phyloP scores from a whole-genome alignment of 2,888 invertebrate genomes.

The Seira musarum region DNA sequence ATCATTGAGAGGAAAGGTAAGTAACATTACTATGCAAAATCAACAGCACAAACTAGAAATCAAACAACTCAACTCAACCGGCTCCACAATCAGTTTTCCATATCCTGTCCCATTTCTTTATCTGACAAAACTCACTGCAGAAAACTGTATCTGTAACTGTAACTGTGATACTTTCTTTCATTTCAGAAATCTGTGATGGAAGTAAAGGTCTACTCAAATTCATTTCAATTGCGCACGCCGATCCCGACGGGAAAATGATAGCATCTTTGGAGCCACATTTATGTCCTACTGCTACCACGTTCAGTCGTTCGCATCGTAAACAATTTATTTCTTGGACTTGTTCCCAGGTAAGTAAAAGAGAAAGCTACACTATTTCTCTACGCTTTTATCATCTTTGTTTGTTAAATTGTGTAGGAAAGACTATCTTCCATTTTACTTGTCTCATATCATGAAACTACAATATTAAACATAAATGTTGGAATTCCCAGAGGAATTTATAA shows the following conservation, averaged over 20 bases:
- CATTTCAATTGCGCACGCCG: slow-evolving; percentile 64
- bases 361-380: too few species aligned
- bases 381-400: slow-evolving; percentile 1
- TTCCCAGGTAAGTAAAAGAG: slow-evolving; percentile 58
- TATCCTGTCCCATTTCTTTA: too few species aligned
- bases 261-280: slow-evolving; percentile 67
- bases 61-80: background rate
- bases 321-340: slow-evolving; percentile 69
- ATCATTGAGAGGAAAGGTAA: slow-evolving; percentile 66
- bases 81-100: background rate
- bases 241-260: slow-evolving; percentile 66
- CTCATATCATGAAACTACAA: too few species aligned
- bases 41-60: too few species aligned
- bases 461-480: too few species aligned
- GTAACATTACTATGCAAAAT: too few species aligned
- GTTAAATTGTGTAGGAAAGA: too few species aligned
- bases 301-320: slow-evolving; percentile 60
- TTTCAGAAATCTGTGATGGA: slow-evolving; percentile 68
- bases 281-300: slow-evolving; percentile 67
- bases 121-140: too few species aligned
- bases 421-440: too few species aligned
- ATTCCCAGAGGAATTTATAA: slow-evolving; percentile 39
- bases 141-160: too few species aligned
- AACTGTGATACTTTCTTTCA: slow-evolving; percentile 17
- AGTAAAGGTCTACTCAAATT: slow-evolving; percentile 68